Evolutionary conservation across 2,888 invertebrate genomes (phyloP).

Genomic region (Lochmaea capreae): DNA sequence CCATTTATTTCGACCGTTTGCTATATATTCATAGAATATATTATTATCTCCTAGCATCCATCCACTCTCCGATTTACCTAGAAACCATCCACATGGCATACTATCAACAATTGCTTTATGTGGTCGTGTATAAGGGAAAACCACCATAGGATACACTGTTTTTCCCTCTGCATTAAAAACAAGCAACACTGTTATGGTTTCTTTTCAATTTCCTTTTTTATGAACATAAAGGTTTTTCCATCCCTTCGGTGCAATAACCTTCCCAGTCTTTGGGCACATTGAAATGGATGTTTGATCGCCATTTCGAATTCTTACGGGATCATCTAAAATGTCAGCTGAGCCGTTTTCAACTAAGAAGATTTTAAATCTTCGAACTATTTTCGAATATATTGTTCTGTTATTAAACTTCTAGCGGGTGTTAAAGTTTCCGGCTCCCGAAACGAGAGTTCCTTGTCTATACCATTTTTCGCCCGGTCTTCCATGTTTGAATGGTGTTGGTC

Average conservation of each 20-base stretch:
- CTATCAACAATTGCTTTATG: constrained; percentile 37
- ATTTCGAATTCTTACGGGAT: constrained; percentile 44
- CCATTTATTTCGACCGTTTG: constrained; percentile 29
- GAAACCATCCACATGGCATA: constrained; percentile 42
- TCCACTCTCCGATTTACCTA: constrained; percentile 49
- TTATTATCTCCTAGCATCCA: constrained; percentile 51
- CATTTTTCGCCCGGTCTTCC: constrained; percentile 52
- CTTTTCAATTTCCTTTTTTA: constrained; percentile 47
- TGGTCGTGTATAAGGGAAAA: constrained; percentile 43
- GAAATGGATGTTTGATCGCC: constrained; percentile 49
- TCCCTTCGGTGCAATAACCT: constrained; percentile 48
- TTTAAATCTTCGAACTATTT: constrained; percentile 49
- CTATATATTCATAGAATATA: constrained; percentile 28
- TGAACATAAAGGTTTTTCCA: constrained; percentile 50
- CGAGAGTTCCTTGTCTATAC: constrained; percentile 39
- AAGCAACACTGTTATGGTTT: constrained; percentile 52
- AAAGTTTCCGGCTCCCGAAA: constrained; percentile 49
- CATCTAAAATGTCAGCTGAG: constrained; percentile 25
- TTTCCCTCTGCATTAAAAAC: constrained; percentile 50
- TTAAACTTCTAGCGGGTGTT: background rate
- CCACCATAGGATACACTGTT: constrained; percentile 39
- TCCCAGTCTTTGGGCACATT: constrained; percentile 46
- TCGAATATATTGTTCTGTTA: constrained; percentile 49
- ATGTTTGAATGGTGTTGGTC: constrained; percentile 40
- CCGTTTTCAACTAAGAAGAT: constrained; percentile 44